Evolutionary conservation across 2,797 vertebrate genomes (phyloP).

Genomic region (Miichthys miiuy): DNA sequence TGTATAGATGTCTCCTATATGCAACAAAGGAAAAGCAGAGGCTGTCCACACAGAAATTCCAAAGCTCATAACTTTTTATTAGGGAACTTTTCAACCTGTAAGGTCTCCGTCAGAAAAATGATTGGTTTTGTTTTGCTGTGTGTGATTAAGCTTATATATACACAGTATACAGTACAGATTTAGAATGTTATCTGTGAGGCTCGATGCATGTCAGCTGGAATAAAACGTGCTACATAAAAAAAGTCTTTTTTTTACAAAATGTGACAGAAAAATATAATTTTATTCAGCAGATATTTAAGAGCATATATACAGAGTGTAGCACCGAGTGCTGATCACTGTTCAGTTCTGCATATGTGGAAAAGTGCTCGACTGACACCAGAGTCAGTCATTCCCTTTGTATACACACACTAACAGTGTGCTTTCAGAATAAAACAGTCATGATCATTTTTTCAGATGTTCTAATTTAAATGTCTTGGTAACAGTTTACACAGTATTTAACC

Average conservation of each 20-base stretch:
- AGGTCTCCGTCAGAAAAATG: background rate
- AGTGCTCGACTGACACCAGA: slow-evolving; percentile 15
- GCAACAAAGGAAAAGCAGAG: no score
- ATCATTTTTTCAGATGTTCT: background rate
- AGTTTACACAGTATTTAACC: slow-evolving; percentile 3
- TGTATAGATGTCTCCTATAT: no score
- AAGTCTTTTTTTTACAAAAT: slow-evolving; percentile 23
- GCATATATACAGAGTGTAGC: slow-evolving; percentile 19
- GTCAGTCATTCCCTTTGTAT: slow-evolving; percentile 8
- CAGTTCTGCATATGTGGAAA: slow-evolving; percentile 30
- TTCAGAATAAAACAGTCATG: background rate
- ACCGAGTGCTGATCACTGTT: slow-evolving; percentile 1
- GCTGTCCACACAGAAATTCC: background rate
- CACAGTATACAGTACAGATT: background rate
- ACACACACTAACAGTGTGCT: background rate
- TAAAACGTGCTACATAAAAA: background rate
- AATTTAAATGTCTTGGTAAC: background rate
- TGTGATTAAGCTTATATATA: background rate
- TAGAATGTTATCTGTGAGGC: background rate
- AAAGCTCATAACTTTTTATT: background rate
- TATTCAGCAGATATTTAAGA: slow-evolving; percentile 48
- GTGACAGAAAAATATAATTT: slow-evolving; percentile 65
- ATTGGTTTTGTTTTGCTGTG: background rate
- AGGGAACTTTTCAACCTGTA: no score
- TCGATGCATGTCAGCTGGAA: background rate